Evolutionary conservation across 2,113 vertebrate genomes (phyloP).

Genomic region (Vireo altiloquus): DNA sequence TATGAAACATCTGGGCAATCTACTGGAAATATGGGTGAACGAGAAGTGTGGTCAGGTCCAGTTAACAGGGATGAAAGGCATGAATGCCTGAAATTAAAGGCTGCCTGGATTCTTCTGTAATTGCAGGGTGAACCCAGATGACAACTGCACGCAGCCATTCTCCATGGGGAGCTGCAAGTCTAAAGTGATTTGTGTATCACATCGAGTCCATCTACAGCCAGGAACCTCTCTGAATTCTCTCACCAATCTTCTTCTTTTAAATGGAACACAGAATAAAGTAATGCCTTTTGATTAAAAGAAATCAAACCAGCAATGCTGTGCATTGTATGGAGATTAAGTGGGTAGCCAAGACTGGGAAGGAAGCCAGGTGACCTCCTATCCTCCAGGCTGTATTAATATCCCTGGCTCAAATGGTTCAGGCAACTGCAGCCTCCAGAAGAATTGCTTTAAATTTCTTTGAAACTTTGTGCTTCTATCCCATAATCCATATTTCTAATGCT

Average conservation of each 20-base stretch:
- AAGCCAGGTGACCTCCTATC: constrained; percentile 34
- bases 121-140: not conserved
- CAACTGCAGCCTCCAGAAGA: not conserved
- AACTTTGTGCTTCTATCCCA: not conserved
- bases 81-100: constrained; percentile 11
- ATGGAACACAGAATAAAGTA: not conserved
- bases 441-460: not conserved
- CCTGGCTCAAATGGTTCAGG: not conserved
- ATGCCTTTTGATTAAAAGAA: not conserved
- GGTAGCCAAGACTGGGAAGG: not conserved
- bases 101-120: constrained; percentile 24
- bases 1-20: not conserved
- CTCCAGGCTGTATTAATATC: constrained; percentile 33
- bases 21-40: not conserved
- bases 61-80: not conserved
- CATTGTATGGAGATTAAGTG: constrained; percentile 4
- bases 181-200: not conserved
- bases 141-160: not conserved
- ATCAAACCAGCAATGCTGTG: not conserved
- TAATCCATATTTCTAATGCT: not conserved
- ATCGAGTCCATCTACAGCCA: not conserved
- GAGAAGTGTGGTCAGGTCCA: not conserved
- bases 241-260: not conserved
- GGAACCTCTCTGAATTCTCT: not conserved
- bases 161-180: not conserved